Evolutionary conservation across 2,113 vertebrate genomes (phyloP), one percentile per base, ranked within the genome.

Genomic region (Stictonetta naevosa): DNA sequence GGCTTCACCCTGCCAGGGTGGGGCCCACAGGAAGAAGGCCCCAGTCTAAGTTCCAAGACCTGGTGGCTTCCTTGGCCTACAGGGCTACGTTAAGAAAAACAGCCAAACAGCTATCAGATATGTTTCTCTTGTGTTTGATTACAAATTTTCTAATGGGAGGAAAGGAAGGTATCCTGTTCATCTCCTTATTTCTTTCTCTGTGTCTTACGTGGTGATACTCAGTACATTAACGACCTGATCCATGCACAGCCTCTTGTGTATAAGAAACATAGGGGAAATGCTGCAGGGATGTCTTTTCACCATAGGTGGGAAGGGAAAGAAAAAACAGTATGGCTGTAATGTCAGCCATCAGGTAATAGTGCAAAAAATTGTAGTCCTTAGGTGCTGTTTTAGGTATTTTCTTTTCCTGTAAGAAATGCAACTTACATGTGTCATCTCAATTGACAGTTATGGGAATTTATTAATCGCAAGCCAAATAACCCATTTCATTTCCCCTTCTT

Each of bases 381-480:
- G 56, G n/a, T 1, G 18, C 44, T 8, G 68, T 33, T 77, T 79
- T 84, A 88, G 52, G 67, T 89, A n/a, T 87, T 86, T 94, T 82
- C 44, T 91, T 1, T 98, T 98, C 94, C 96, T 97, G 92, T 96
- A 97, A 97, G 88, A 82, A 76, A 85, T 63, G 76, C 42, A 96
- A 73, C 82, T 95, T 88, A 46, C 86, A 77, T 76, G 56, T 93
- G 89, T 60, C 42, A 12, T 92, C 93, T 95, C 15, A 22, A 63
- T 86, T 92, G 93, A 55, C 92, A 96, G 92, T 97, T 97, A 98
- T 96, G 95, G 97, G 95, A 98, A 98, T 95, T 96, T 97, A 97
- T 98, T 97, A 98, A 96, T 97, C 50, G 3, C 87, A 90, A 97
- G 96, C 97, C 95, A 97, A 95, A 96, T 58, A 95, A 96, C 67